A percentile compares a stretch with the other conserved stretches of the same genome.
Conservation (phyloP, 2,113 vertebrate species). For the Salvator merianae region DNA sequence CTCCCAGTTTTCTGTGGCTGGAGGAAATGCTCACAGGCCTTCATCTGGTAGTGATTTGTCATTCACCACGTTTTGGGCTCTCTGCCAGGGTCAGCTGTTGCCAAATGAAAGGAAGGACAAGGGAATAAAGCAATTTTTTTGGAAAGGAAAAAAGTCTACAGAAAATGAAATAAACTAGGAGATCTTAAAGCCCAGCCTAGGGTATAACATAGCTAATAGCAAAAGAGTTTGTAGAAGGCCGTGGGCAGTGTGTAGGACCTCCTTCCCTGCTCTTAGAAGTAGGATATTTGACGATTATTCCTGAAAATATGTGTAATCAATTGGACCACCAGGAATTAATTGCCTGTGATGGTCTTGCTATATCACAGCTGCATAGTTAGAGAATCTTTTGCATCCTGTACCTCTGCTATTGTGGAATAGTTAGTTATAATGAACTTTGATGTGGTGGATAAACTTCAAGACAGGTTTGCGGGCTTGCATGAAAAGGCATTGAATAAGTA, state of each 20-base stretch:
- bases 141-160: constrained; percentile 56
- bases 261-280: background rate
- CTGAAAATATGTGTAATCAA: constrained; percentile 40
- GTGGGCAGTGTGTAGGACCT: constrained; percentile 27
- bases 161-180: constrained; percentile 69
- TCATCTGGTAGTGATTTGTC: constrained; percentile 90
- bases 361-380: background rate
- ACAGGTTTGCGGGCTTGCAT: background rate
- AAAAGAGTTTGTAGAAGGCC: constrained; percentile 27
- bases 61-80: constrained; percentile 75
- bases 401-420: background rate
- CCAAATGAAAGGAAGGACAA: constrained; percentile 70
- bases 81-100: constrained; percentile 76
- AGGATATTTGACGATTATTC: constrained; percentile 11
- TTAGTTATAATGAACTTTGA: background rate
- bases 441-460: background rate
- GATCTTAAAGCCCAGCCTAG: constrained; percentile 58
- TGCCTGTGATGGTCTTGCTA: constrained; percentile 16
- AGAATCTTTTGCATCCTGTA: background rate
- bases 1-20: constrained; percentile 61
- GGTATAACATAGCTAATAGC: constrained; percentile 43
- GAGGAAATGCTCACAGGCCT: constrained; percentile 72
- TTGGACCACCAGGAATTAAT: constrained; percentile 40
- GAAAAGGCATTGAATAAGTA: background rate
- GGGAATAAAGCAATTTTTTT: constrained; percentile 77